Conservation (phyloP, 92 coral and sea anemone species). For the Actinostola sp. region DNA sequence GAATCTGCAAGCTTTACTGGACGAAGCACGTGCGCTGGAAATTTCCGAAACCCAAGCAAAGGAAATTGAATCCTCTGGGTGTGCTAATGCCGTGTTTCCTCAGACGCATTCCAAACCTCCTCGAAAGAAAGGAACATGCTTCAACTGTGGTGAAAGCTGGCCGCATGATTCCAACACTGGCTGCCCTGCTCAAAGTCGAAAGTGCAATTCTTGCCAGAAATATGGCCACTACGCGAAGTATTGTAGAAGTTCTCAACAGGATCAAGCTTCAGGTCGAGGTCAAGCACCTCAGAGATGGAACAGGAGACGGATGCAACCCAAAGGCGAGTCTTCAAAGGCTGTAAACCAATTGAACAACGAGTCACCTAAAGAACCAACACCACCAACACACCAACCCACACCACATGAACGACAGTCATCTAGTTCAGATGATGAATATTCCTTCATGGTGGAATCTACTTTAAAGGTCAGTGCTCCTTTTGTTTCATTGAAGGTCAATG, state of each 20-base stretch:
- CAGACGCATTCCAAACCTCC: slow-evolving; percentile 10
- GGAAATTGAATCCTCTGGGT: slow-evolving; percentile 30
- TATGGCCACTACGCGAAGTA: slow-evolving; percentile 34
- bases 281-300: no score
- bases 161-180: no score
- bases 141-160: slow-evolving; percentile 37
- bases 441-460: slow-evolving; percentile 15
- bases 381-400: neutral
- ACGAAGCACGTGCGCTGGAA: no score
- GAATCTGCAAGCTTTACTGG: no score
- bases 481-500: slow-evolving; percentile 35
- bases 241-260: slow-evolving; percentile 19
- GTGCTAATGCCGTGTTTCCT: slow-evolving; percentile 37
- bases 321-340: neutral
- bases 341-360: slow-evolving; percentile 1
- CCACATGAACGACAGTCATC: neutral
- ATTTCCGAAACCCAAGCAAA: no score
- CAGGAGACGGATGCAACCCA: no score
- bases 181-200: slow-evolving; percentile 45
- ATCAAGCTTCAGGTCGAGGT: no score
- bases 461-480: slow-evolving; percentile 35
- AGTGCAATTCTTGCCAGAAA: slow-evolving; percentile 31
- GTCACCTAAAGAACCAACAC: neutral
- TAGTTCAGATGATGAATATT: slow-evolving; percentile 50
- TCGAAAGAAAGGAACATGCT: slow-evolving; percentile 20